Evolutionary conservation across 2,888 invertebrate species (phyloP).

Genomic region (Lycocerus yunnanus): DNA sequence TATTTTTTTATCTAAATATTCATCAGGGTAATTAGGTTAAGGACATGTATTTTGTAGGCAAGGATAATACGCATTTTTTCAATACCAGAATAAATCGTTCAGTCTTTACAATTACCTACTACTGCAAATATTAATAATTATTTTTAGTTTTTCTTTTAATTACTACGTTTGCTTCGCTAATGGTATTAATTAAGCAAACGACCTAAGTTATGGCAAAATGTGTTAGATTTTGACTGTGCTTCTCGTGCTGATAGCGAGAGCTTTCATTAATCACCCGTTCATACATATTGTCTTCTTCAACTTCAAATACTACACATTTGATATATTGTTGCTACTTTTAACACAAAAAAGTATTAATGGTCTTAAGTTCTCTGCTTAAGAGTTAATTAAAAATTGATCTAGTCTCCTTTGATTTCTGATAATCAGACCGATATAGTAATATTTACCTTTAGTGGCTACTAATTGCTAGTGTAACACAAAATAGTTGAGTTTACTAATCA

Average conservation of each 20-base stretch:
- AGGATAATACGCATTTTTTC: background rate
- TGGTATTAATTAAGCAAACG: slow-evolving; percentile 8
- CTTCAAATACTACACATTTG: slow-evolving; percentile 20
- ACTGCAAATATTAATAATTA: background rate
- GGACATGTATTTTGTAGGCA: background rate
- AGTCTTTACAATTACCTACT: background rate
- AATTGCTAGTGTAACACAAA: background rate
- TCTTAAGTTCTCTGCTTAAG: background rate
- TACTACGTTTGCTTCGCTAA: slow-evolving; percentile 6
- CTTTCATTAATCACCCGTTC: slow-evolving; percentile 19
- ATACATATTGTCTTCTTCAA: slow-evolving; percentile 24
- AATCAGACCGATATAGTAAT: background rate
- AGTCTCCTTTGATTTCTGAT: background rate
- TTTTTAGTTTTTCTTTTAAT: background rate
- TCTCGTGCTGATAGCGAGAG: slow-evolving; percentile 15
- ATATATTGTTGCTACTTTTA: slow-evolving; percentile 16
- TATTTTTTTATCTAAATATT: background rate
- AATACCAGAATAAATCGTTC: background rate
- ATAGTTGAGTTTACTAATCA: background rate
- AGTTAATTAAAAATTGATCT: background rate
- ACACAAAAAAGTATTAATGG: slow-evolving; percentile 6
- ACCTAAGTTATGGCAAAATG: slow-evolving; percentile 15
- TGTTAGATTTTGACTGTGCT: slow-evolving; percentile 13
- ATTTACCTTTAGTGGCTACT: background rate
- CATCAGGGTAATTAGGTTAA: background rate